Conservation (phyloP, 1,140 invertebrate genomes). For the Chrysopa pallens region DNA sequence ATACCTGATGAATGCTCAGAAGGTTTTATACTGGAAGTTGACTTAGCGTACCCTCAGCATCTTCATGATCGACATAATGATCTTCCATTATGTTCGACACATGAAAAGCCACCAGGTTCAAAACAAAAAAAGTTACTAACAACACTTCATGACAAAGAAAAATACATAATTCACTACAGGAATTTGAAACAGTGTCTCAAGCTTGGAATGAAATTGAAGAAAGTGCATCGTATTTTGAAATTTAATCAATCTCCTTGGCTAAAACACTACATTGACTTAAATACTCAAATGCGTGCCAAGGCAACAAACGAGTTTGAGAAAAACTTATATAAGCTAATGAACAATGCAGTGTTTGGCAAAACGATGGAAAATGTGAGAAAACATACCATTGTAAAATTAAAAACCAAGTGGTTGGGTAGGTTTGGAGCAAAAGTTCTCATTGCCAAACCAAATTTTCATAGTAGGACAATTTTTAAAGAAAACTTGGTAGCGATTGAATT, state of each 20-base stretch:
- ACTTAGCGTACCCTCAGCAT: constrained; percentile 12
- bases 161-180: constrained; percentile 28
- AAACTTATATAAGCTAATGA: constrained; percentile 16
- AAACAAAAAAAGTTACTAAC: constrained; percentile 15
- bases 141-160: constrained; percentile 16
- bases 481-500: constrained; percentile 17
- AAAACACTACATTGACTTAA: constrained; percentile 24
- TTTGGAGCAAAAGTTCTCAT: constrained; percentile 17
- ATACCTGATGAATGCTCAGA: constrained; percentile 14
- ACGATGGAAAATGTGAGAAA: constrained; percentile 29
- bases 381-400: constrained; percentile 20
- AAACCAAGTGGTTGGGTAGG: constrained; percentile 15
- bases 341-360: constrained; percentile 28
- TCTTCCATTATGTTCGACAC: constrained; percentile 25
- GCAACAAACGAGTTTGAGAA: constrained; percentile 27
- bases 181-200: constrained; percentile 28
- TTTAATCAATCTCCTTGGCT: constrained; percentile 31
- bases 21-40: constrained; percentile 29
- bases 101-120: constrained; percentile 6
- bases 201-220: constrained; percentile 23
- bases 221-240: constrained; percentile 28
- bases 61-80: constrained; percentile 27
- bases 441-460: constrained; percentile 21
- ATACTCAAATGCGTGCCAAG: constrained; percentile 13
- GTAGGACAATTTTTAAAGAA: constrained; percentile 16